Base-by-base conservation (phyloP, 1,140 invertebrate species). In the Drosophila kohkoa region DNA sequence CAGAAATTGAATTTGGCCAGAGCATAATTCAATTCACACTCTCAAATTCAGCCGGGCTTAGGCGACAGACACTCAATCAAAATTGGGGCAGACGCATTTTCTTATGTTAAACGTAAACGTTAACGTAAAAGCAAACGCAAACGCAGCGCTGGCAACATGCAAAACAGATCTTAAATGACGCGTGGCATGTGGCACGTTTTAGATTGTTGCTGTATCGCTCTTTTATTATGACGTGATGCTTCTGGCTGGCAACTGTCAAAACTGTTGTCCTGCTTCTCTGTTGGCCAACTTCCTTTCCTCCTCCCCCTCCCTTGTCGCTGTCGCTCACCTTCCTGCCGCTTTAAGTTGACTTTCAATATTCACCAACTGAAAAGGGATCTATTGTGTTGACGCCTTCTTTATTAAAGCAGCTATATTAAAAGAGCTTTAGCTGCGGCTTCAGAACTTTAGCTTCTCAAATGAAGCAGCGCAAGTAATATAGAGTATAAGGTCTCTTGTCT, bases 21-120 rank as follows among this genome's bases (percentile, higher is more conserved):
- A 41, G 59, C 49, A 75, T 88, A 88, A 88, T 77, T 88, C 85
- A 77, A 88, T 88, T 89, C 85, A 77, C 77, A 80, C 82, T 58
- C 57, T 52, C 16, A 49, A 41, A 59, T 2, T 48, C 45, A 55
- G 7, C 25, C 49, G 20, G 49, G 7, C 48, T 28, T n/a, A 60
- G 35, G 30, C 41, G 11, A 13, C 35, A 38, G 15, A n/a, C 6
- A 46, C 54, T 41, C 30, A 55, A 66, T 55, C 43, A 49, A 43
- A 43, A 43, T 43, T 43, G 41, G 41, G 41, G 11, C n/a, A 13
- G 4, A 57, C 25, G 15, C 32, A 32, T 32, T 49, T 43, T 46
- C 46, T 68, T 68, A 49, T n/a, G n/a, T n/a, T n/a, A n/a, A n/a
- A n/a, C n/a, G n/a, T n/a, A n/a, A n/a, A n/a, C n/a, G n/a, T n/a